Evolutionary conservation across 2,888 invertebrate species (phyloP).

Genomic region (Torymus texanus): DNA sequence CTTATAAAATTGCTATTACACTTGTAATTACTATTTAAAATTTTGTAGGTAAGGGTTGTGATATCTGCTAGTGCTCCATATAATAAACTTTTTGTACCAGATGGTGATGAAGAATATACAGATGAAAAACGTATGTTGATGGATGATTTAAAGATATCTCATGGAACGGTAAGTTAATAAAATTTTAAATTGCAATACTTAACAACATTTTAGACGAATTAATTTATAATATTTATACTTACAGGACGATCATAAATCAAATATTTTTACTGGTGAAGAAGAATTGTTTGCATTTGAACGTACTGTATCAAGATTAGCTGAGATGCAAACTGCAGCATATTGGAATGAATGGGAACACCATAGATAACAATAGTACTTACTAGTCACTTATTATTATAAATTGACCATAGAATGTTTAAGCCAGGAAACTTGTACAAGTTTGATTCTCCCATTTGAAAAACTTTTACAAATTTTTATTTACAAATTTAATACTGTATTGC

Average conservation of each 20-base stretch:
- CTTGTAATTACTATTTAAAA: constrained; percentile 32
- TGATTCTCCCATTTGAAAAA: constrained; percentile 4
- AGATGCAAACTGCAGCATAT: constrained; percentile 97
- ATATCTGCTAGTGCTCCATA: constrained; percentile 88
- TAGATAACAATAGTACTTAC: constrained; percentile 62
- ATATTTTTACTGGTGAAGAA: constrained; percentile 97
- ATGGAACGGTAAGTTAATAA: constrained; percentile 80
- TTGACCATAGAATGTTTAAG: constrained; percentile 6
- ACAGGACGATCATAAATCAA: constrained; percentile 86
- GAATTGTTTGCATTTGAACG: constrained; percentile 98
- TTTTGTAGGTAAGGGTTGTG: constrained; percentile 83
- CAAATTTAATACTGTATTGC: constrained; percentile 24
- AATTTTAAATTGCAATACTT: constrained; percentile 22
- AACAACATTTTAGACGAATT: not conserved
- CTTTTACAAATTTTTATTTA: constrained; percentile 31
- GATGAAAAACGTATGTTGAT: constrained; percentile 92
- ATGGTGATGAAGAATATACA: constrained; percentile 77
- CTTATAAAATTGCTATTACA: constrained; percentile 15
- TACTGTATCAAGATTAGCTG: constrained; percentile 92
- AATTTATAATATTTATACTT: constrained; percentile 33
- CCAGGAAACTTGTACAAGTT: constrained; percentile 30
- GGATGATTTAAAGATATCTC: constrained; percentile 94
- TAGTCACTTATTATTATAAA: constrained; percentile 58
- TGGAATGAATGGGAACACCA: constrained; percentile 87
- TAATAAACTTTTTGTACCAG: constrained; percentile 83